Percentiles rank a stretch among this genome's conserved stretches.
These are phyloP conservation scores for Clunio marinus DNA, from an alignment of 2,888 invertebrate genomes.

Conservation along the genomic window DNA sequence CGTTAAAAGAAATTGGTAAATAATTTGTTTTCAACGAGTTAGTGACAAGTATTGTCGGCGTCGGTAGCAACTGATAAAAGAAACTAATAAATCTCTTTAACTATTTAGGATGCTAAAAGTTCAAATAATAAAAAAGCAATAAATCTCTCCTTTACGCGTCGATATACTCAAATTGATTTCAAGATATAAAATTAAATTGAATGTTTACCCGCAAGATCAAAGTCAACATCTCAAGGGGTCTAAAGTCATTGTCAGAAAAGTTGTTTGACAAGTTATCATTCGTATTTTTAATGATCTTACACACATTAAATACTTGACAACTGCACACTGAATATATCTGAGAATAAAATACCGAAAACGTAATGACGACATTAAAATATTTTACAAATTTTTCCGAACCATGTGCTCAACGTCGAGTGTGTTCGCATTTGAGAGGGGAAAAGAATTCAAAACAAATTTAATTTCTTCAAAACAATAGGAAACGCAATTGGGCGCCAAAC, in stretches of 20 bases:
- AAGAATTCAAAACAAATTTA: background rate
- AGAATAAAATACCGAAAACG: background rate
- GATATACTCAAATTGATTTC: too few relatives aligned
- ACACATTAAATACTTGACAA: too few relatives aligned
- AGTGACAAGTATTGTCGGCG: too few relatives aligned
- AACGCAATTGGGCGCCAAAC: background rate
- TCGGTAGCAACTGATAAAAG: background rate
- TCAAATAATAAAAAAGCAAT: background rate
- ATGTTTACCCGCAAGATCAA: constrained; percentile 2
- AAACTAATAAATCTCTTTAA: background rate
- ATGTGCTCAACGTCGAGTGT: background rate
- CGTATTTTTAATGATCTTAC: too few relatives aligned
- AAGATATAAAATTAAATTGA: background rate
- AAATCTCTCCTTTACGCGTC: background rate
- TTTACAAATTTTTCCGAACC: constrained; percentile 6
- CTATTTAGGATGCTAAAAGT: background rate
- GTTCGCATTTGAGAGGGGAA: background rate
- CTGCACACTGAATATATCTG: too few relatives aligned
- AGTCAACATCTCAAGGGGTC: background rate
- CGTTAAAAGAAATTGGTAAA: background rate
- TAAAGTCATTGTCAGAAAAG: background rate
- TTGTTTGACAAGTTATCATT: background rate
- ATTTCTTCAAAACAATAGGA: background rate
- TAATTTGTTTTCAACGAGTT: too few relatives aligned
- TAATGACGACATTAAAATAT: background rate